Percentiles rank a stretch among this genome's conserved stretches.
Conservation (phyloP, 2,888 invertebrate species). For the Ectemnius continuus region DNA sequence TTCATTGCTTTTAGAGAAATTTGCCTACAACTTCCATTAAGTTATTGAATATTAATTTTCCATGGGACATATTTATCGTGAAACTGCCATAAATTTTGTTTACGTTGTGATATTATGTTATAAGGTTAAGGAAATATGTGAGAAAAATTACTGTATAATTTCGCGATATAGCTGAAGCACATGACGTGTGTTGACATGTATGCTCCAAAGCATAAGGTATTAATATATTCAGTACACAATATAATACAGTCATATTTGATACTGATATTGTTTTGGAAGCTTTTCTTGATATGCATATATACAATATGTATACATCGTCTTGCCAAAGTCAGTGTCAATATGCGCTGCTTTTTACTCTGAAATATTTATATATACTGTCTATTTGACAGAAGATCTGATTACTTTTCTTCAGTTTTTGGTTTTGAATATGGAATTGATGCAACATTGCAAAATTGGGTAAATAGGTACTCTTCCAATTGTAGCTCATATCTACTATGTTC, state of each 20-base stretch:
- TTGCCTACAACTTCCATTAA: conserved; percentile 28
- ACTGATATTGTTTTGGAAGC: conserved; percentile 60
- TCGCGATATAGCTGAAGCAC: conserved; percentile 29
- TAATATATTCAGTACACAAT: conserved; percentile 44
- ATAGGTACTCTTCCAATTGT: conserved; percentile 38
- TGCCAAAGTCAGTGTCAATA: conserved; percentile 62
- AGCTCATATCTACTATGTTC: conserved; percentile 53
- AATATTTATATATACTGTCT: conserved; percentile 31
- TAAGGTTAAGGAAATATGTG: conserved; percentile 19
- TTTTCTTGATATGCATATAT: conserved; percentile 60
- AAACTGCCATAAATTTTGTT: conserved; percentile 34
- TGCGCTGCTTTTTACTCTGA: conserved; percentile 57
- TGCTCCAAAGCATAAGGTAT: conserved; percentile 39
- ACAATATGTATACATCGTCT: conserved; percentile 37
- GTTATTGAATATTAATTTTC: conserved; percentile 21
- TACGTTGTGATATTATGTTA: conserved; percentile 49
- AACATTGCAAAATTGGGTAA: conserved; percentile 40
- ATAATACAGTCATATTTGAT: conserved; percentile 58
- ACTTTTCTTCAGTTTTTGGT: conserved; percentile 52
- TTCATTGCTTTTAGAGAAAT: conserved; percentile 36
- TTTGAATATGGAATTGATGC: conserved; percentile 39
- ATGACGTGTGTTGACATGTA: conserved; percentile 37
- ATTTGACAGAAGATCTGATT: conserved; percentile 28
- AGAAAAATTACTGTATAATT: conserved; percentile 33
- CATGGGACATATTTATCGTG: conserved; percentile 20